Percentiles rank a stretch among this genome's conserved stretches.
Conservation (phyloP, 2,888 invertebrate genomes). For the Mythimna vitellina region DNA sequence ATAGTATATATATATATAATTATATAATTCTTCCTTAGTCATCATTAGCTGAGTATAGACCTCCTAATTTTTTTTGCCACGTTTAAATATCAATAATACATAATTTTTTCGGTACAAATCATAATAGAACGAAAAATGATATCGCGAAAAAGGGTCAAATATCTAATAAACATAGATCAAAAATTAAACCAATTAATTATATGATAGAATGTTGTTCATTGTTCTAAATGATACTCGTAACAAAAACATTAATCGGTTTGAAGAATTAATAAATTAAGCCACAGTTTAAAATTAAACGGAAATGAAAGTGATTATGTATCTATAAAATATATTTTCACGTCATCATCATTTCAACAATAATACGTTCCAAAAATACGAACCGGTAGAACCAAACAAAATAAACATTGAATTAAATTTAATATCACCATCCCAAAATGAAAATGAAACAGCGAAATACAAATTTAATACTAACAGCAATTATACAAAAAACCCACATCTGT, state of each 20-base stretch:
- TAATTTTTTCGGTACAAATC: no score
- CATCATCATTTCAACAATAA: background rate
- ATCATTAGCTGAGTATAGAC: no score
- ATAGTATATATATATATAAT: no score
- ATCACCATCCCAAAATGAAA: constrained; percentile 1
- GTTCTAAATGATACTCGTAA: background rate
- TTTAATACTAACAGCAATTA: constrained; percentile 40
- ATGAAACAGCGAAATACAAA: constrained; percentile 21
- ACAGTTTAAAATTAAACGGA: background rate
- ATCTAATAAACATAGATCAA: no score
- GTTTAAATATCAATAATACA: no score
- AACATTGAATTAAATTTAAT: background rate
- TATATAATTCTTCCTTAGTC: no score
- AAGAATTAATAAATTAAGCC: no score
- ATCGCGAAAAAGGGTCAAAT: no score
- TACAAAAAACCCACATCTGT: constrained; percentile 31
- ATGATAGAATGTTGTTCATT: no score
- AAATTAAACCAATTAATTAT: no score
- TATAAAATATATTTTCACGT: background rate
- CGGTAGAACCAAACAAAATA: background rate
- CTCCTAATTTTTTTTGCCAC: no score
- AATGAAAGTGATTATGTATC: background rate
- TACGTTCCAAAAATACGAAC: background rate
- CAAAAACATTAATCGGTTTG: background rate
- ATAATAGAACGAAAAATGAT: no score